A percentile compares a stretch with the other conserved stretches of the same genome.
phyloP scores from a whole-genome alignment of 2,113 vertebrate genomes.

The Siniperca chuatsi region DNA sequence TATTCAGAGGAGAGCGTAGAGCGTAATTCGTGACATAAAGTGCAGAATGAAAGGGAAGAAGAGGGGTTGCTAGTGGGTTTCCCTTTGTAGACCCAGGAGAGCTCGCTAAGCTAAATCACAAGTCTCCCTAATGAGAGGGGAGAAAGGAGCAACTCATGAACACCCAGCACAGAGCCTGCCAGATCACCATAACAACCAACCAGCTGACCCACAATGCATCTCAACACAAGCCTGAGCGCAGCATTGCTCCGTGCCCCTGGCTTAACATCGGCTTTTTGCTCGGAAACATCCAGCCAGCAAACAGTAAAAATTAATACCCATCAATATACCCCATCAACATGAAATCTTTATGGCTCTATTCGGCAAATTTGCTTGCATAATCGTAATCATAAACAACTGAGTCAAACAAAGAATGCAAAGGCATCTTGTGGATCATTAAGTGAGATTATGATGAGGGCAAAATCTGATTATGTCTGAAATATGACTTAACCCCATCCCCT shows the following conservation, averaged over 20 bases:
- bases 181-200: slow-evolving; percentile 85
- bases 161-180: slow-evolving; percentile 75
- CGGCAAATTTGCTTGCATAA: slow-evolving; percentile 16
- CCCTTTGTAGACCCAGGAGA: slow-evolving; percentile 64
- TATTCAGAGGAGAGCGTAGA: slow-evolving; percentile 55
- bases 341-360: slow-evolving; percentile 7
- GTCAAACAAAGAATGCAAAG: slow-evolving; percentile 39
- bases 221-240: slow-evolving; percentile 70
- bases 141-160: slow-evolving; percentile 74
- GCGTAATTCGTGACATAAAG: slow-evolving; percentile 54
- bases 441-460: slow-evolving; percentile 67
- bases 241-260: slow-evolving; percentile 57
- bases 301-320: slow-evolving; percentile 34
- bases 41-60: slow-evolving; percentile 51
- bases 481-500: slow-evolving; percentile 76
- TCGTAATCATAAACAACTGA: not conserved
- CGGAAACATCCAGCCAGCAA: slow-evolving; percentile 37
- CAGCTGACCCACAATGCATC: slow-evolving; percentile 85
- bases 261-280: slow-evolving; percentile 49
- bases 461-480: slow-evolving; percentile 80
- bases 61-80: slow-evolving; percentile 54
- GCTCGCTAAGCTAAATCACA: slow-evolving; percentile 84
- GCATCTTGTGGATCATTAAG: slow-evolving; percentile 56
- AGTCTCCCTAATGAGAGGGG: slow-evolving; percentile 84
- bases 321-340: slow-evolving; percentile 19